Base-by-base conservation (phyloP, 1,140 invertebrate species). In the Euborellia annulipes region DNA sequence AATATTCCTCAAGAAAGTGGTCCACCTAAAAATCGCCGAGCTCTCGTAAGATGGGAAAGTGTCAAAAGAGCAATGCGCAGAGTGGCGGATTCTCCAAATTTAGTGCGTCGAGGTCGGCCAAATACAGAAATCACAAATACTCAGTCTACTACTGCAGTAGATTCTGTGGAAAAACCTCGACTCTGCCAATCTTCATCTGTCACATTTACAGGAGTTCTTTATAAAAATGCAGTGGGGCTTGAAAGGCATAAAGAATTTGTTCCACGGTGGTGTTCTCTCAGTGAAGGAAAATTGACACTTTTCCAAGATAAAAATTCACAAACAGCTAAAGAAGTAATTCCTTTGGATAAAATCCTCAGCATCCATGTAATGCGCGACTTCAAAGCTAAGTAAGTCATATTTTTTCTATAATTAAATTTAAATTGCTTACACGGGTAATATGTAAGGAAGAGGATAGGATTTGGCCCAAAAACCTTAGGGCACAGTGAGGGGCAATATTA, bases 301-400 rank as follows among this genome's bases (percentile, higher is more conserved):
- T 71, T 64, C 43, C 44, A 62, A 7, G 71, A 75, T 51, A 71
- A 70, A 51, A 67, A 63, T 46, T 64, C 69, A 64, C 62, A 62
- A 43, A 62, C 63, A 0, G 48, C 61, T 14, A 75, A 75, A 50
- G 76, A 79, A 56, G 54, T 66, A 32, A 68, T 78, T 53, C 58
- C 68, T 6, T 58, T 77, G 30, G 63, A 73, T 6, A 60, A 56
- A 23, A 66, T 76, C 14, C 63, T 76, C 3, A 78, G 75, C 49
- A 55, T 79, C 46, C 74, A 77, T 58, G 63, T 73, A 45, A 62
- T 78, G 20, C 67, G 70, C 53, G 75, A 78, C 53, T 65, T 68
- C 42, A 76, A 76, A 58, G 67, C 64, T 18, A 72, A 64, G 43
- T 70, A 68, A 46, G 67, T 62, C 30, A 27, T 6, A 27, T 6